Conservation (phyloP, 2,113 vertebrate genomes). For the Myrmecophaga tridactyla region DNA sequence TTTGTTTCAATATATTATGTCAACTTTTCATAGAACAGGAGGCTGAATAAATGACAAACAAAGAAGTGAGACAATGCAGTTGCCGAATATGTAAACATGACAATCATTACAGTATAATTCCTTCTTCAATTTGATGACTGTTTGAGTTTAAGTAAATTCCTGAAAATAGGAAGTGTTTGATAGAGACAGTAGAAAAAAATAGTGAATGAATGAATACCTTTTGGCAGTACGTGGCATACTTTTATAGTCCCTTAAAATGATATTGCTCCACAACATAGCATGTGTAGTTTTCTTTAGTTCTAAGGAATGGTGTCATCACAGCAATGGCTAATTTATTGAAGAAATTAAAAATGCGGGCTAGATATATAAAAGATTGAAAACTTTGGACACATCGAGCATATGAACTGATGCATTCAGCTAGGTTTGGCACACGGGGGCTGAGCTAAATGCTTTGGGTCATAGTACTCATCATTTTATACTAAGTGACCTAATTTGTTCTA, state of each 20-base stretch:
- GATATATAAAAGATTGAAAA: neutral
- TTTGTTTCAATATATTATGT: neutral
- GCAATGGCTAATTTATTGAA: neutral
- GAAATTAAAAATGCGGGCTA: neutral
- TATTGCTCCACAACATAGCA: neutral
- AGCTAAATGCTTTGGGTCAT: neutral
- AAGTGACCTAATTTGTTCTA: neutral
- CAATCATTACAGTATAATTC: neutral
- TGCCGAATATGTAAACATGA: neutral
- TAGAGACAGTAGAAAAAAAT: neutral
- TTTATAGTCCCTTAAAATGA: neutral
- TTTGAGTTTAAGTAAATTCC: neutral
- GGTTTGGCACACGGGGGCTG: neutral
- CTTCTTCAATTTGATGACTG: neutral
- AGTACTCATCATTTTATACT: neutral
- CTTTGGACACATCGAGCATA: neutral
- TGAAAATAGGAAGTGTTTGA: neutral
- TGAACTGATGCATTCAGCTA: neutral
- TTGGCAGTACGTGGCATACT: neutral
- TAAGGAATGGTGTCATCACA: neutral
- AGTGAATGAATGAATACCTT: neutral
- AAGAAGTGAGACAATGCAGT: neutral
- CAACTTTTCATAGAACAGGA: neutral
- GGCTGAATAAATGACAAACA: neutral
- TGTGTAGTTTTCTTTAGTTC: neutral